Evolutionary conservation across 2,888 invertebrate species (phyloP), one percentile per base, ranked within the genome.

Genomic region (Acleris holmiana): DNA sequence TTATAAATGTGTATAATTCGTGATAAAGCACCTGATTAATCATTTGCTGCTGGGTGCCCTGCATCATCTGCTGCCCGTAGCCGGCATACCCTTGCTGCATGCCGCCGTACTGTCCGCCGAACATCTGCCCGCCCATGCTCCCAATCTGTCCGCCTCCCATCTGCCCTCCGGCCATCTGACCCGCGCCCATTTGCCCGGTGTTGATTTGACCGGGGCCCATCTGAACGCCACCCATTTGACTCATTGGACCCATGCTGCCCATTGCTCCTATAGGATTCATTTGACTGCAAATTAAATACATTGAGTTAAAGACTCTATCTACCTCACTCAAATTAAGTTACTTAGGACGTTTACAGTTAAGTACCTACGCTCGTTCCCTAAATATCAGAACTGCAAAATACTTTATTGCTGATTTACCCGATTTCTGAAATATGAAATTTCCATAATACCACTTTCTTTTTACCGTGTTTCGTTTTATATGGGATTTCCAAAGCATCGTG

Each of bases 81-180:
- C 88, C 86, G 7, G 86, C 88, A 51, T 91, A 90, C 0, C 90
- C 85, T 61, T 93, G 94, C 76, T 94, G 95, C 94, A 95, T 95
- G 64, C 94, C 93, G 2, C 93, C 91, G 67, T 95, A 95, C 76
- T 94, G 95, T 1, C 86, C 86, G 17, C 93, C 93, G 75, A 94
- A 94, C 94, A 95, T 93, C 71, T 93, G 91, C 0, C 88, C 90
- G 54, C 89, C 88, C 88, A 93, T 93, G n/a, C 89, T 86, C 72
- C 83, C 84, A 87, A 89, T 89, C 59, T 90, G 90, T 0, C 78
- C 79, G 1, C 77, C 85, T 74, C 78, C 80, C 85, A 88, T 88
- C 66, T 93, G 84, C 66, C 89, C 82, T 1, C 78, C 80, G n/a
- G 87, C 89, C 73, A 88, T 87, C 69, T 88, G 88, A 1, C 75